Percentiles rank a stretch among this genome's conserved stretches.
Conservation (phyloP, 1,140 invertebrate genomes). For the Drosophila eugracilis region DNA sequence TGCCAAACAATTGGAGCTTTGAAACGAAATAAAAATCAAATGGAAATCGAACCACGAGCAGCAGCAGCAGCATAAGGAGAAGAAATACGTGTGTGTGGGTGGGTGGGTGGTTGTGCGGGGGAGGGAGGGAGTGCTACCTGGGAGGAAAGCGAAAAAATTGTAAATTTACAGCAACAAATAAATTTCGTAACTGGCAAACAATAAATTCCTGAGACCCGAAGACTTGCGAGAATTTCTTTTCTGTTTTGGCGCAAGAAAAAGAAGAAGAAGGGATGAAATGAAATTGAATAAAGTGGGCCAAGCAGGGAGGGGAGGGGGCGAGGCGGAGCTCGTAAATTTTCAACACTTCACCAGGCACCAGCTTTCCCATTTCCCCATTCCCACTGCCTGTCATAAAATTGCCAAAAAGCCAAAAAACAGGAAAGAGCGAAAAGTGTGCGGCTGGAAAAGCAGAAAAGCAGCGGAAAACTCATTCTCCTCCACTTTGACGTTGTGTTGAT, state of each 20-base stretch:
- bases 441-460: slow-evolving; percentile 14
- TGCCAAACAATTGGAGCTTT: slow-evolving; percentile 71
- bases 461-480: slow-evolving; percentile 37
- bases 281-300: slow-evolving; percentile 57
- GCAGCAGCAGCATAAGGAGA: too few relatives aligned
- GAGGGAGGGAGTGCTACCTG: slow-evolving; percentile 53
- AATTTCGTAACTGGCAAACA: slow-evolving; percentile 81
- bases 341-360: slow-evolving; percentile 73
- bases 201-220: slow-evolving; percentile 75
- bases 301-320: slow-evolving; percentile 7
- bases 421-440: slow-evolving; percentile 43
- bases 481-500: slow-evolving; percentile 54
- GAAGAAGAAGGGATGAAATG: too few relatives aligned
- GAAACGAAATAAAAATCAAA: slow-evolving; percentile 46
- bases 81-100: not conserved
- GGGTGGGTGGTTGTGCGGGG: too few relatives aligned
- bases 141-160: slow-evolving; percentile 58
- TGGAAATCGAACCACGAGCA: slow-evolving; percentile 34
- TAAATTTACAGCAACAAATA: slow-evolving; percentile 81
- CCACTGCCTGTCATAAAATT: slow-evolving; percentile 66
- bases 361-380: slow-evolving; percentile 1
- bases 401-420: slow-evolving; percentile 53
- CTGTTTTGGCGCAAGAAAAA: slow-evolving; percentile 47
- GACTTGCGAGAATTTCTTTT: slow-evolving; percentile 63
- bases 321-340: slow-evolving; percentile 70